Evolutionary conservation across 2,797 vertebrate species (phyloP), one percentile per base, ranked within the genome.

Genomic region (Aeoliscus strigatus): DNA sequence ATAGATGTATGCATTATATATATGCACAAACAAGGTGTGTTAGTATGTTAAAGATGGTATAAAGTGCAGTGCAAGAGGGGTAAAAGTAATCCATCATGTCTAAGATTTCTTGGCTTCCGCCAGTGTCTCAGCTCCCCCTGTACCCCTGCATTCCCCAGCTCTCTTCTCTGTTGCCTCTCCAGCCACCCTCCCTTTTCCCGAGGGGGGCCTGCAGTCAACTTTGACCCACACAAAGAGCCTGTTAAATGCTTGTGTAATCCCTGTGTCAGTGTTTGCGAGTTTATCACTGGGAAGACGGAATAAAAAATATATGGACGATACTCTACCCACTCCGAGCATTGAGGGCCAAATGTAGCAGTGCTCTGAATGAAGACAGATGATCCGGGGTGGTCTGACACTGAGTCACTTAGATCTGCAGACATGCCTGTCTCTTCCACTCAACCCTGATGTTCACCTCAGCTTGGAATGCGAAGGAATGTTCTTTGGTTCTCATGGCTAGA

Each of bases 211-310:
- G 52, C 53, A 18, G 69, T 86, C 73, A 88, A 83, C 86, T 88
- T 77, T 86, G 87, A 87, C 81, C 86, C 59, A 65, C 66, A 71
- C 52, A 55, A 77, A 87, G 81, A 82, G 83, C 86, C 86, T 82
- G 81, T 84, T 84, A 89, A 87, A 88, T 85, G 71, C 77, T 83
- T 86, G 75, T 71, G 72, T 83, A 88, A 88, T 88, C 83, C 83
- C 53, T 18, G 47, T 14, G 56, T 65, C 73, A 69, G 61, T 70
- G 54, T 73, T 67, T 68, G 73, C n/a, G 12, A 29, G 42, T 66
- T 59, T 42, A 64, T 62, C 42, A 44, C 34, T 51, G 53, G 31
- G 49, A 42, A 42, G 26, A 46, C 43, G 30, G 43, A 49, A 52
- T 7, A 24, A 30, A 36, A 36, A 36, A 14, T n/a, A 4, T 8